A percentile compares a stretch with the other conserved stretches of the same genome.
Conservation (phyloP, 2,888 invertebrate species). For the Phyllotreta cruciferae region DNA sequence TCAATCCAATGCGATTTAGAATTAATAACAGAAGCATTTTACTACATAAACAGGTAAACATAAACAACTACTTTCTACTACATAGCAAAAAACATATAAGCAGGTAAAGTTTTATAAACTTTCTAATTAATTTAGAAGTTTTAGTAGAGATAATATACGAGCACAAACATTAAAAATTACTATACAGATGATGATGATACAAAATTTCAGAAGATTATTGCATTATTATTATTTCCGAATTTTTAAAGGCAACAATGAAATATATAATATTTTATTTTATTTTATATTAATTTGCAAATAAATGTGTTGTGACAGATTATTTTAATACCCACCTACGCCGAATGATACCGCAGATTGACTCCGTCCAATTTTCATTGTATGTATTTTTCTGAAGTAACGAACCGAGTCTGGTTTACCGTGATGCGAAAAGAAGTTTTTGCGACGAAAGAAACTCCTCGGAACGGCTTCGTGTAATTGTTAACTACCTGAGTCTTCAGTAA, state of each 20-base stretch:
- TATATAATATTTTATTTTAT: neutral
- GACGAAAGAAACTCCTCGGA: slow-evolving; percentile 28
- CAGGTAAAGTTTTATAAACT: neutral
- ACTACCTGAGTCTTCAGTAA: slow-evolving; percentile 27
- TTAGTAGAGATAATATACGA: neutral
- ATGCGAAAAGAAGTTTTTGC: slow-evolving; percentile 18
- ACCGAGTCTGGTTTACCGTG: slow-evolving; percentile 21
- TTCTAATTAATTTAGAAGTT: neutral
- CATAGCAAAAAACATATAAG: too few relatives aligned
- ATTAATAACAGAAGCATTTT: too few relatives aligned
- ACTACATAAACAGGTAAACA: too few relatives aligned
- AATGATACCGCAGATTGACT: too few relatives aligned
- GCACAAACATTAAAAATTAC: neutral
- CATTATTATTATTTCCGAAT: too few relatives aligned
- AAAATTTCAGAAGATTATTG: too few relatives aligned
- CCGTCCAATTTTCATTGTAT: neutral
- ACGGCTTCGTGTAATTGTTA: slow-evolving; percentile 25
- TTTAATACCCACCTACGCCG: too few relatives aligned
- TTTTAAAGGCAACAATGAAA: neutral
- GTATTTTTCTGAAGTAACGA: slow-evolving; percentile 28
- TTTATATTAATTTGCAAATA: neutral
- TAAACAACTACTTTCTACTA: too few relatives aligned
- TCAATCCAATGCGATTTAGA: too few relatives aligned
- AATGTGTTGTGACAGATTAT: too few relatives aligned
- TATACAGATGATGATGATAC: too few relatives aligned